Evolutionary conservation across 2,113 vertebrate species (phyloP).

Genomic region (Todiramphus chloris): DNA sequence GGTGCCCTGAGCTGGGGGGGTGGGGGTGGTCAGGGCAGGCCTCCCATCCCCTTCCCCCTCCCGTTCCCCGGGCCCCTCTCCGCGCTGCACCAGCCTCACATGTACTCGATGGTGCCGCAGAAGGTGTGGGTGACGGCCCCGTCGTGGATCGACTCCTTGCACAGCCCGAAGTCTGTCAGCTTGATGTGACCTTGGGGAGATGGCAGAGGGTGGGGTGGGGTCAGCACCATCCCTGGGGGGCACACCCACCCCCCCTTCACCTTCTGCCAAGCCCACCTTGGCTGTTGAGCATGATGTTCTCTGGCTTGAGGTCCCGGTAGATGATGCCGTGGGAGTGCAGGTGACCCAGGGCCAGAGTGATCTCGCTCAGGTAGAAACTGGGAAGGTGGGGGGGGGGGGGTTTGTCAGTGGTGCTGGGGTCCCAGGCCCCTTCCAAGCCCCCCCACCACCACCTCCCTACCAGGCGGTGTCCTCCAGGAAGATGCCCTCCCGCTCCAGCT

Average conservation of each 20-base stretch:
- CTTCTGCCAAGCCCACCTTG: slow-evolving; percentile 73
- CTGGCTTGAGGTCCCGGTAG: slow-evolving; percentile 93
- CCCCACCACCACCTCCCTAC: slow-evolving; percentile 65
- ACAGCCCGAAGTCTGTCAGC: slow-evolving; percentile 91
- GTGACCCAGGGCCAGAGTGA: slow-evolving; percentile 89
- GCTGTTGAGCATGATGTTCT: slow-evolving; percentile 93
- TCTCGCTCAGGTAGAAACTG: slow-evolving; percentile 92
- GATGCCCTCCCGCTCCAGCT: slow-evolving; percentile 93
- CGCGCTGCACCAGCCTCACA: slow-evolving; percentile 54
- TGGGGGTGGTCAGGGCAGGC: neutral
- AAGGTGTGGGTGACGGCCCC: slow-evolving; percentile 91
- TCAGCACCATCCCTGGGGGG: neutral
- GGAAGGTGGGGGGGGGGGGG: too few species aligned
- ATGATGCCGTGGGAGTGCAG: slow-evolving; percentile 92
- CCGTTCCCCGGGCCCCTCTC: too few species aligned
- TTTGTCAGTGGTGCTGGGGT: accelerated
- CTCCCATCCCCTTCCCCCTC: neutral
- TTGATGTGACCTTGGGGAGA: slow-evolving; percentile 89
- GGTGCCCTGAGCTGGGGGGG: neutral
- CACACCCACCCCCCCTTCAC: too few species aligned
- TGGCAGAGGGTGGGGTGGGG: too few species aligned
- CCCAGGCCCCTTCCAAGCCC: neutral
- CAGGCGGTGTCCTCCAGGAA: slow-evolving; percentile 95
- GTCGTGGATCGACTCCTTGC: slow-evolving; percentile 93
- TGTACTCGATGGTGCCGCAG: slow-evolving; percentile 95